phyloP scores from a whole-genome alignment of 2,797 vertebrate species.

The Siniperca undulata region DNA sequence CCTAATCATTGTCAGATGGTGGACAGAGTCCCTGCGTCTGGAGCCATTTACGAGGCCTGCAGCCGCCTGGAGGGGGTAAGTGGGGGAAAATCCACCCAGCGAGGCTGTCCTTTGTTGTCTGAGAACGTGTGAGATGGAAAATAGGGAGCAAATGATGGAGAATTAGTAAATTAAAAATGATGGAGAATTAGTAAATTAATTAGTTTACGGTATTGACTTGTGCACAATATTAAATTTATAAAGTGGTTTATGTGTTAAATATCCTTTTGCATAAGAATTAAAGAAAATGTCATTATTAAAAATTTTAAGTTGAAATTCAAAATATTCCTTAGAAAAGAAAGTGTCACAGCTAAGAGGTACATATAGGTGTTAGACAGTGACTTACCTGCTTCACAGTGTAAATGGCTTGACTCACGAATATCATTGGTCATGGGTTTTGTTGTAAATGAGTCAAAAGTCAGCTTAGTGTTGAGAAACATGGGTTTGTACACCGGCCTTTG shows the following conservation, averaged over 20 bases:
- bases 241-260: not conserved
- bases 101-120: conserved; percentile 80
- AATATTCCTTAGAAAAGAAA: not conserved
- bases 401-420: not conserved
- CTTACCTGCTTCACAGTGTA: not conserved
- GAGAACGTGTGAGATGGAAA: conserved; percentile 70
- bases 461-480: not conserved
- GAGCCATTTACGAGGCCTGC: conserved; percentile 79
- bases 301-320: not conserved
- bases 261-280: not conserved
- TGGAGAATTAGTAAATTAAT: conserved; percentile 27
- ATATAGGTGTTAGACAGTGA: not conserved
- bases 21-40: conserved; percentile 79
- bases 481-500: conserved; percentile 1
- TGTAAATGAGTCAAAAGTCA: conserved; percentile 2
- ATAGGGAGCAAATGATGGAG: conserved; percentile 50
- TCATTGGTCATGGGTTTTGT: not conserved
- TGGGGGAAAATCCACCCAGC: conserved; percentile 33
- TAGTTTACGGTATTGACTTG: not conserved
- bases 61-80: conserved; percentile 55
- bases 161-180: conserved; percentile 39
- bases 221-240: not conserved
- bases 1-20: conserved; percentile 85
- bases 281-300: not conserved
- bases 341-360: not conserved